Conservation (phyloP, 2,797 vertebrate species). For the Oreortyx pictus region DNA sequence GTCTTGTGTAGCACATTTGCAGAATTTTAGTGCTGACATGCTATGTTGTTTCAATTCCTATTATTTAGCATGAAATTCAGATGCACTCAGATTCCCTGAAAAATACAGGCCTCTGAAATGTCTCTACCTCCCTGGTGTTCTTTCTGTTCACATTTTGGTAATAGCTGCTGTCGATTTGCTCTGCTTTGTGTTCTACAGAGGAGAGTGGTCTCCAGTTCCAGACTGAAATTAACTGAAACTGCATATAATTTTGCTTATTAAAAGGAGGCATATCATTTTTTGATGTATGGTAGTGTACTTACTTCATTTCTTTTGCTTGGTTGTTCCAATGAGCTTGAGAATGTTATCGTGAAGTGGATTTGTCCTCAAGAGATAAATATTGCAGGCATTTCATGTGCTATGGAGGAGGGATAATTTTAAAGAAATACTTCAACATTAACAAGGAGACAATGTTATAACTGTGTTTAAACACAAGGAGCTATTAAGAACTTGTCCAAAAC, state of each 20-base stretch:
- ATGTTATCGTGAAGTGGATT: background rate
- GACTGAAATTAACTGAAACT: background rate
- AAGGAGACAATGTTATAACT: background rate
- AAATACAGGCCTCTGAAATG: background rate
- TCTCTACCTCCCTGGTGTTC: background rate
- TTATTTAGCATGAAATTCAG: background rate
- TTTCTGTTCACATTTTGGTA: background rate
- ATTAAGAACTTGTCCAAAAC: background rate
- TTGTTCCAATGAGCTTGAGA: background rate
- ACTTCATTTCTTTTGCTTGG: constrained; percentile 18
- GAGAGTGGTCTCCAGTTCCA: background rate
- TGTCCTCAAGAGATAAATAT: constrained; percentile 21
- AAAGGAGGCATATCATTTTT: background rate
- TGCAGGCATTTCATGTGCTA: constrained; percentile 3
- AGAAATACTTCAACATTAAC: background rate
- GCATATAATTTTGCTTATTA: background rate
- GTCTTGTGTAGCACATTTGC: background rate
- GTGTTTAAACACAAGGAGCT: background rate
- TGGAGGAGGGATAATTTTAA: constrained; percentile 29
- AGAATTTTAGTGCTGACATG: background rate
- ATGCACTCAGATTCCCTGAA: background rate
- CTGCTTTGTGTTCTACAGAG: background rate
- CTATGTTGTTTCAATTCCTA: background rate
- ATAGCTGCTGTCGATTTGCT: background rate
- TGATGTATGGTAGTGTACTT: background rate